Evolutionary conservation across 1,140 invertebrate genomes (phyloP).

Genomic region (Cryptotermes secundus): DNA sequence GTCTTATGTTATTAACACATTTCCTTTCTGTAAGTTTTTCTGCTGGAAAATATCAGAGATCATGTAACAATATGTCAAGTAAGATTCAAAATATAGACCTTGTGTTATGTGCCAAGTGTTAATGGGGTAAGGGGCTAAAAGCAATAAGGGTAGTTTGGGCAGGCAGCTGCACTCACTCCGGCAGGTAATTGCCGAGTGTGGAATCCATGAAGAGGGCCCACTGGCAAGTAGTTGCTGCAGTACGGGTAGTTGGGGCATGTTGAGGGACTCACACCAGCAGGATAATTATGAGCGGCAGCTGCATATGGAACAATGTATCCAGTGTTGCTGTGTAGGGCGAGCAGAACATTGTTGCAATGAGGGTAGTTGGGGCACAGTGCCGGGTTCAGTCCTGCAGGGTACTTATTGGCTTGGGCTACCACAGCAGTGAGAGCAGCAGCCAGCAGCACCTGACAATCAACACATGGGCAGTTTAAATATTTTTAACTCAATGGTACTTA

Average conservation of each 20-base stretch:
- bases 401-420: conserved; percentile 45
- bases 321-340: conserved; percentile 42
- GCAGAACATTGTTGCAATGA: conserved; percentile 49
- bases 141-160: conserved; percentile 39
- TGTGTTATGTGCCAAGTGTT: too few species aligned
- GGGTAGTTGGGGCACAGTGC: conserved; percentile 57
- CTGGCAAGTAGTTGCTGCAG: conserved; percentile 46
- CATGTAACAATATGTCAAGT: too few species aligned
- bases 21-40: too few species aligned
- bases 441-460: conserved; percentile 36
- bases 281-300: conserved; percentile 48
- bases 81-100: too few species aligned
- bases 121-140: too few species aligned
- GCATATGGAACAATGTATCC: conserved; percentile 45
- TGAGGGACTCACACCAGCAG: conserved; percentile 54
- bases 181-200: conserved; percentile 31
- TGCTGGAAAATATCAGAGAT: too few species aligned
- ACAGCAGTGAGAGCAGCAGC: conserved; percentile 44
- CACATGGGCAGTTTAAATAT: background rate
- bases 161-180: conserved; percentile 35
- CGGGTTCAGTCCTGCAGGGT: conserved; percentile 54
- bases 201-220: conserved; percentile 29
- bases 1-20: too few species aligned
- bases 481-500: too few species aligned
- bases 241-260: conserved; percentile 61